Evolutionary conservation across 2,113 vertebrate species (phyloP).

Genomic region (Benitochromis conjunctus): DNA sequence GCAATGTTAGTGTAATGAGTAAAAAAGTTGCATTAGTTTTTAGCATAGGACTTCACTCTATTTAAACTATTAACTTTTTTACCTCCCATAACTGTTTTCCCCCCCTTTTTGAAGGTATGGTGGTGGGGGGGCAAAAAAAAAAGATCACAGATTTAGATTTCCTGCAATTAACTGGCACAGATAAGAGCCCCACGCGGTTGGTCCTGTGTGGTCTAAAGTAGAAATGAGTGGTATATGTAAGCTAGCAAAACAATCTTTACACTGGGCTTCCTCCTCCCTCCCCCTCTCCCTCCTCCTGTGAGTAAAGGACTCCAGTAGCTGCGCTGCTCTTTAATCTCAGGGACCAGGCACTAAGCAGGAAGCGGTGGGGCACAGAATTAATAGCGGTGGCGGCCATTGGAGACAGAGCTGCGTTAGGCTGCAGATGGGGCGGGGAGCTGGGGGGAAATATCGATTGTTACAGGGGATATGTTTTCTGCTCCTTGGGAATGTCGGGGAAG

Average conservation of each 20-base stretch:
- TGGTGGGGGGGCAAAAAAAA: background rate
- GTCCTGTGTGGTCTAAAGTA: slow-evolving; percentile 6
- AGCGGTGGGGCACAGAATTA: slow-evolving; percentile 47
- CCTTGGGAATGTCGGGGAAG: slow-evolving; percentile 14
- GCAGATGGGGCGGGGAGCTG: slow-evolving; percentile 21
- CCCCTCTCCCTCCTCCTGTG: slow-evolving; percentile 13
- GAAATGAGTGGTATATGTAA: slow-evolving; percentile 24
- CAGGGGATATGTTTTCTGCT: slow-evolving; percentile 43
- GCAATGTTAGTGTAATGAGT: too few species aligned
- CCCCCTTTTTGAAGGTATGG: too few species aligned
- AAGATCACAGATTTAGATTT: background rate
- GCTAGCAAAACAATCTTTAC: slow-evolving; percentile 41
- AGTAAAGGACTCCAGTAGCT: slow-evolving; percentile 40
- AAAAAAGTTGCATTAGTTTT: background rate
- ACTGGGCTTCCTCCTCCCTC: background rate
- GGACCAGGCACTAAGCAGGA: slow-evolving; percentile 25
- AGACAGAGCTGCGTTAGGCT: slow-evolving; percentile 20
- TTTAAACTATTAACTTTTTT: background rate
- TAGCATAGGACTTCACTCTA: background rate
- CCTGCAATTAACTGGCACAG: background rate
- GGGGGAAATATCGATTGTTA: slow-evolving; percentile 52
- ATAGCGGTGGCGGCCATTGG: slow-evolving; percentile 27
- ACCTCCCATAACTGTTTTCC: background rate
- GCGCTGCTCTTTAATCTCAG: slow-evolving; percentile 50
- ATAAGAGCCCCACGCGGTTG: background rate